Base-by-base conservation (phyloP, 2,888 invertebrate species). In the Diachrysia chrysitis region DNA sequence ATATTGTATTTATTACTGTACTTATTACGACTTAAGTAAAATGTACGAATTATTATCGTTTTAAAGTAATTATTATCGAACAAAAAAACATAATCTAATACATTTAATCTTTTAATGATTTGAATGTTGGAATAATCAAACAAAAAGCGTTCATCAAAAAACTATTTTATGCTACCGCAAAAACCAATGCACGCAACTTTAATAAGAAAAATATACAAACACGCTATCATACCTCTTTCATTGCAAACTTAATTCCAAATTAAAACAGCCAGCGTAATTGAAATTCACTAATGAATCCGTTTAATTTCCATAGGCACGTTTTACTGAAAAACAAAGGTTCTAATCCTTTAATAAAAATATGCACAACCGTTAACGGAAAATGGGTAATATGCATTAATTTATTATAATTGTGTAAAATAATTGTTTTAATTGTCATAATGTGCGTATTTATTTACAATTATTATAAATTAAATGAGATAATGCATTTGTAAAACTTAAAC, bases 261-360 rank as follows among this genome's bases (percentile, higher is more conserved):
- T 59, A 10, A 29, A 61, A 55, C 12, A 25, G 32, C 62, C 51
- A 53, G 1, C 35, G n/a, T 23, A 60, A 63, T 42, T 48, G 32
- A 63, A 63, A 63, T 63, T 56, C 46, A 48, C 17, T 48, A 63
- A 63, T 42, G 17, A 54, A 71, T 64, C 57, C 48, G 12, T 63
- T 64, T 59, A 42, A 32, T 60, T 60, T 51, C 55, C 51, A 60
- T 58, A 46, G 29, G 12, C 6, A 32, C 51, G 23, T n/a, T 61
- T 37, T 63, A 63, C 48, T 48, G 54, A 64, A 72, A 76, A 77
- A 77, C 64, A 62, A 37, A 54, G 10, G 46, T 9, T 17, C n/a
- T 75, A 77, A 75, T 77, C 77, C 67, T 42, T 55, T 19, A 51
- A 42, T 46, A 32, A 71, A 64, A 64, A 61, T 57, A 58, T 54